A percentile compares a stretch with the other conserved stretches of the same genome.
Conservation (phyloP, 2,113 vertebrate genomes). For the Myiagra hebetior region DNA sequence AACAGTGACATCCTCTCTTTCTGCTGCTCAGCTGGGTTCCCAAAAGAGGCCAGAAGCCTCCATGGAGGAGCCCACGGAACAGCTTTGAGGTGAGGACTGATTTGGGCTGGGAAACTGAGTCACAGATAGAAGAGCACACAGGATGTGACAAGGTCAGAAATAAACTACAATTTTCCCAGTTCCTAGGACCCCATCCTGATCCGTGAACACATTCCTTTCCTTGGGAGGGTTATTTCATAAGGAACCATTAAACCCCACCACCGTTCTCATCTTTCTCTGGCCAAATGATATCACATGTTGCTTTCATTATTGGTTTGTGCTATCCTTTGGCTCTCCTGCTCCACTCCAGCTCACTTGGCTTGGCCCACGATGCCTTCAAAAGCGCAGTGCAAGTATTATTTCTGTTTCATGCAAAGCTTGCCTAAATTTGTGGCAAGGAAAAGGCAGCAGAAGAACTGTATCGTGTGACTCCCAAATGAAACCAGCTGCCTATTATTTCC, state of each 20-base stretch:
- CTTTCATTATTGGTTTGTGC: conserved; percentile 2
- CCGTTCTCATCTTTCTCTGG: background rate
- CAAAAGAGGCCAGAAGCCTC: background rate
- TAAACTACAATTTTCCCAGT: background rate
- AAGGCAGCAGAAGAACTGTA: background rate
- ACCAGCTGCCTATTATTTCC: conserved; percentile 21
- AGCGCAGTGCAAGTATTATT: background rate
- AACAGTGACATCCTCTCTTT: background rate
- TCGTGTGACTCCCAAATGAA: background rate
- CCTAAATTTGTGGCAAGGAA: background rate
- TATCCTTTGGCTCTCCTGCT: background rate
- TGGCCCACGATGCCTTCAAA: background rate
- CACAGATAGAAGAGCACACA: background rate
- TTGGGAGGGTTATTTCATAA: background rate
- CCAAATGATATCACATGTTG: background rate
- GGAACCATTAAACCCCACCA: background rate
- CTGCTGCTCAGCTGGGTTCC: background rate
- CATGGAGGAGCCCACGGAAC: background rate
- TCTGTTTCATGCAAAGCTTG: background rate
- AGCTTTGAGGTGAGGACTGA: background rate
- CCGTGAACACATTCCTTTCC: background rate
- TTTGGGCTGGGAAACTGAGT: background rate
- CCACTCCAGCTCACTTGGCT: background rate
- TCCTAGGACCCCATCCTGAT: background rate
- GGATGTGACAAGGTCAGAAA: background rate